Percentiles rank a stretch among this genome's conserved stretches.
These are phyloP conservation scores for Spisula solida DNA, from an alignment of 2,888 invertebrate genomes.

Conservation along the genomic window DNA sequence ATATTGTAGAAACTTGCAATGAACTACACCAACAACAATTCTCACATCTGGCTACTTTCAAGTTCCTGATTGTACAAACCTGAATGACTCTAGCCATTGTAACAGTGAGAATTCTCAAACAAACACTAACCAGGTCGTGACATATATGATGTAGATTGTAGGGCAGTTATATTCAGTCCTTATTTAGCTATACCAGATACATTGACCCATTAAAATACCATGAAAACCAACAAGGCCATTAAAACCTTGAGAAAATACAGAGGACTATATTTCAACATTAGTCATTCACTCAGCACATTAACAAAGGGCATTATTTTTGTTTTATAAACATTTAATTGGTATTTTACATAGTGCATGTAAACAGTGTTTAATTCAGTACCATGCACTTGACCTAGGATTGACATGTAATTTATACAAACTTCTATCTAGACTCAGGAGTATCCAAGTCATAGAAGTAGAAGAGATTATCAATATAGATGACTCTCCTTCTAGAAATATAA, in stretches of 20 bases:
- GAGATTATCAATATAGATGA: constrained; percentile 1
- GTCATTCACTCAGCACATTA: background rate
- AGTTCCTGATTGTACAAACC: no score
- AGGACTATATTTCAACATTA: background rate
- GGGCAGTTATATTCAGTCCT: background rate
- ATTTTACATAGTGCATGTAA: constrained; percentile 25
- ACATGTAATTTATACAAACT: constrained; percentile 32
- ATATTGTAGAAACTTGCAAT: no score
- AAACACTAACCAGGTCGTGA: no score
- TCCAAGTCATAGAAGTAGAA: background rate
- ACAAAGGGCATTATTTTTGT: background rate
- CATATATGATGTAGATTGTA: no score
- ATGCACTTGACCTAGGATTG: constrained; percentile 36
- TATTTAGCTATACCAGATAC: background rate
- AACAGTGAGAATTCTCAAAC: no score
- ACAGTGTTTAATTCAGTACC: constrained; percentile 18
- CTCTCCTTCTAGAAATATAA: background rate
- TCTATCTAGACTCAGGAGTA: background rate
- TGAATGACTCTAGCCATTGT: no score
- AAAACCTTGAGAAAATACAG: constrained; percentile 6
- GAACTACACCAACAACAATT: no score
- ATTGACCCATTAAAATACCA: background rate
- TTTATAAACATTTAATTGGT: constrained; percentile 27
- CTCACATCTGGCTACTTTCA: no score
- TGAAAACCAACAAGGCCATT: constrained; percentile 13